phyloP scores from a whole-genome alignment of 2,888 invertebrate genomes.

The Oxyteleia sp. region DNA sequence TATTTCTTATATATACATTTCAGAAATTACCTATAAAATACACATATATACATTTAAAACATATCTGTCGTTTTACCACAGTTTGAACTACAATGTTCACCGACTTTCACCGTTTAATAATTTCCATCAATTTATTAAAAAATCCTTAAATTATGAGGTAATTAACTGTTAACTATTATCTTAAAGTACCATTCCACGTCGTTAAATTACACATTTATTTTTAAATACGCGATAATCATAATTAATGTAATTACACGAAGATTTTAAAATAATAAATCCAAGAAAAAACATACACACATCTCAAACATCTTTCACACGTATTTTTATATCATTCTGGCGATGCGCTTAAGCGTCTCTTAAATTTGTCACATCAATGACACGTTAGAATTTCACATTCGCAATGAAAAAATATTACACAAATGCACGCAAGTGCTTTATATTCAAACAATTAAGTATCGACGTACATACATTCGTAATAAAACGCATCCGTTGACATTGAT shows the following conservation, averaged over 20 bases:
- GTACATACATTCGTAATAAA: background rate
- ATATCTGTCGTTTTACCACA: no score
- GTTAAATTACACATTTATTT: conserved; percentile 6
- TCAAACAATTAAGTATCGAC: background rate
- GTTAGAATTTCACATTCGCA: conserved; percentile 6
- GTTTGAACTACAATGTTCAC: no score
- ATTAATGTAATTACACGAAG: conserved; percentile 43
- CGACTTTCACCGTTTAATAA: background rate
- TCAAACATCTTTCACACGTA: conserved; percentile 7
- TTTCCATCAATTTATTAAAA: background rate
- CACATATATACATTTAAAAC: no score
- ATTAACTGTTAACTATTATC: conserved; percentile 9
- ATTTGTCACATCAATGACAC: conserved; percentile 18
- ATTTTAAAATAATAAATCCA: conserved; percentile 22
- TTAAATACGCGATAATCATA: conserved; percentile 35
- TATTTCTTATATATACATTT: no score
- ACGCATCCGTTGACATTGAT: conserved; percentile 57
- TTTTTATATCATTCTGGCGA: conserved; percentile 10
- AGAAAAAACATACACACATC: conserved; percentile 24
- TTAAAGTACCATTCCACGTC: conserved; percentile 3
- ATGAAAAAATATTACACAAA: conserved; percentile 23
- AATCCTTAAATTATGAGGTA: background rate
- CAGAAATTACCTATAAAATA: no score
- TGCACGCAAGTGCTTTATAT: conserved; percentile 1
- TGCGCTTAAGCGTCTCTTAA: conserved; percentile 7